Evolutionary conservation across 2,888 invertebrate genomes (phyloP), one percentile per base, ranked within the genome.

Genomic region (Synanthedon vespiformis): DNA sequence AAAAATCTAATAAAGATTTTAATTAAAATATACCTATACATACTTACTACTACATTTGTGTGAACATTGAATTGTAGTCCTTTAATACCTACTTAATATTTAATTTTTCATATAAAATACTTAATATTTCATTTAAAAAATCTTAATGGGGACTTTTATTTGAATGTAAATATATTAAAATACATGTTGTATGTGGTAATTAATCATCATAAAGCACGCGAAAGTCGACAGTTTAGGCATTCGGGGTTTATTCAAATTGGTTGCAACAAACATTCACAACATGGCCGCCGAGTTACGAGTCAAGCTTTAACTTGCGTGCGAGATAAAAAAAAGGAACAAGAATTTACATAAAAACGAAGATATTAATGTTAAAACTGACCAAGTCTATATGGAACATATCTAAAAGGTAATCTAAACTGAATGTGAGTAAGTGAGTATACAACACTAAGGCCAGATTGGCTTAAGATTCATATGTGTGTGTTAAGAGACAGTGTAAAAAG

Each of bases 271-370:
- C 60, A 66, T 59, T 57, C 57, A 53, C 57, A 66, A 66, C 44
- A 44, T 64, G 63, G 62, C 64, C 55, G 61, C 60, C 56, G 60
- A 58, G 59, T 54, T 58, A 56, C 54, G 58, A 60, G 59, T 57
- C 62, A 61, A 64, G 70, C 70, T 72, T 72, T 63, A 58, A 66
- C 60, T 72, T 70, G 76, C 72, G 72, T 72, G 72, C 64, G 67
- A 73, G 71, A 40, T 50, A 73, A 70, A 72, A 61, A 60, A 59
- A 67, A 70, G 64, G 12, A 34, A 34, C 34, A 34, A 34, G 34
- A 34, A 34, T 34, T 34, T 34, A 22, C 40, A 51, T 40, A 13
- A 50, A 50, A 48, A 40, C 34, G 34, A 34, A 34, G 34, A 34
- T 34, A 34, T 34, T 34, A 34, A 34, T 10, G 8, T 34, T 34